A percentile compares a stretch with the other conserved stretches of the same genome.
Evolutionary conservation across 2,888 invertebrate species (phyloP).

Genomic region (Harmothoe impar): DNA sequence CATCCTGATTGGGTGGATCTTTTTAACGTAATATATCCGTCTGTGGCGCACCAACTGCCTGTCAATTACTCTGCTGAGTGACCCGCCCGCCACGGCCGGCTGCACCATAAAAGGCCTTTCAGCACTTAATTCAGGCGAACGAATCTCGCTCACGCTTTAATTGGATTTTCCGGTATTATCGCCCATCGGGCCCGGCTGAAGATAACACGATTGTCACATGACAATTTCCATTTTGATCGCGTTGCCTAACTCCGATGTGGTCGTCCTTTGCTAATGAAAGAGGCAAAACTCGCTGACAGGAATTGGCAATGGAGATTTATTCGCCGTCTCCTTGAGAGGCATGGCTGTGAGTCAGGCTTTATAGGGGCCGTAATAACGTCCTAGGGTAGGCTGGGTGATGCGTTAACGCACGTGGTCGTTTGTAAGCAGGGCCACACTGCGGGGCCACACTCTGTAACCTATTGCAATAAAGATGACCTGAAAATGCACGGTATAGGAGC

Average conservation of each 20-base stretch:
- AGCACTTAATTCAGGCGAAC: constrained; percentile 43
- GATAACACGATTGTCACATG: constrained; percentile 58
- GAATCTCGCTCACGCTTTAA: constrained; percentile 36
- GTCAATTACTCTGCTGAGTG: constrained; percentile 29
- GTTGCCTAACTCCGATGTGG: constrained; percentile 49
- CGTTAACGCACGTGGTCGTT: background rate
- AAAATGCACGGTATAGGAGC: too few relatives aligned
- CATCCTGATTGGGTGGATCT: constrained; percentile 19
- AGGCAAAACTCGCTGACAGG: constrained; percentile 50
- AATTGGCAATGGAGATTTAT: constrained; percentile 57
- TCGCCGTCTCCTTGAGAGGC: constrained; percentile 35
- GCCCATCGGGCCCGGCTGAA: constrained; percentile 9
- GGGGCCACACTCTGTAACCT: background rate
- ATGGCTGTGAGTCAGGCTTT: background rate
- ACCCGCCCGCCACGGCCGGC: constrained; percentile 44
- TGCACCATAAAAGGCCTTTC: constrained; percentile 40
- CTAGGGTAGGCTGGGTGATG: background rate
- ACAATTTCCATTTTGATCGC: constrained; percentile 57
- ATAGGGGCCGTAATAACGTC: constrained; percentile 4
- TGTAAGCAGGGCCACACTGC: background rate
- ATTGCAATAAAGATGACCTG: too few relatives aligned
- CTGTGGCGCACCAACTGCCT: background rate
- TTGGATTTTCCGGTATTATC: constrained; percentile 52
- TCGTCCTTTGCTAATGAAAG: constrained; percentile 21
- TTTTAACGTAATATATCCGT: constrained; percentile 43